Percentiles rank a stretch among this genome's conserved stretches.
Conservation (phyloP, 2,888 invertebrate genomes). For the Geophilus truncorum region DNA sequence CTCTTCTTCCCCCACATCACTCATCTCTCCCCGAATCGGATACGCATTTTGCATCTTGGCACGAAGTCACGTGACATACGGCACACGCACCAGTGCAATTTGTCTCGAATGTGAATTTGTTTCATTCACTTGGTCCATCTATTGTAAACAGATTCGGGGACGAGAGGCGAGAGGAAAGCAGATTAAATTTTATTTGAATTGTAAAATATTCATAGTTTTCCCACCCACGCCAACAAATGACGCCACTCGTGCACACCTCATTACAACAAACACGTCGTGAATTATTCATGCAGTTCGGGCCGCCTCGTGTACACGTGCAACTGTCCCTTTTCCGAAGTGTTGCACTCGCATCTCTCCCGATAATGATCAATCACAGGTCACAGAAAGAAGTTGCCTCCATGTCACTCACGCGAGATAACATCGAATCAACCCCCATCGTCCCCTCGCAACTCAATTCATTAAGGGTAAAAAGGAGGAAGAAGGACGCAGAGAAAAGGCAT, state of each 20-base stretch:
- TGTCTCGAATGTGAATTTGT: background rate
- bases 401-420: background rate
- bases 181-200: background rate
- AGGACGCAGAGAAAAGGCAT: background rate
- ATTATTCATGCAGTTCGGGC: background rate
- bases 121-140: background rate
- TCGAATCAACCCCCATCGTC: background rate
- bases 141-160: background rate
- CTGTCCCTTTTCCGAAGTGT: background rate
- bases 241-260: slow-evolving; percentile 16
- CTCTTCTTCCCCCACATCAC: no score
- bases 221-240: background rate
- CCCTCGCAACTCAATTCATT: background rate
- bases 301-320: background rate
- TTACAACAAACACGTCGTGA: background rate
- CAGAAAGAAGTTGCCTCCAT: background rate
- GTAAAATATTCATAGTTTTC: slow-evolving; percentile 12
- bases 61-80: background rate
- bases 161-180: background rate
- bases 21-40: background rate
- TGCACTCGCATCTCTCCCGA: background rate
- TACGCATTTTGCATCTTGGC: background rate
- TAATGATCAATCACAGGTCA: background rate
- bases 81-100: background rate
- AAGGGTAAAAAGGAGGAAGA: background rate